phyloP scores from a whole-genome alignment of 2,888 invertebrate species.

The Netelia fuscicornis region DNA sequence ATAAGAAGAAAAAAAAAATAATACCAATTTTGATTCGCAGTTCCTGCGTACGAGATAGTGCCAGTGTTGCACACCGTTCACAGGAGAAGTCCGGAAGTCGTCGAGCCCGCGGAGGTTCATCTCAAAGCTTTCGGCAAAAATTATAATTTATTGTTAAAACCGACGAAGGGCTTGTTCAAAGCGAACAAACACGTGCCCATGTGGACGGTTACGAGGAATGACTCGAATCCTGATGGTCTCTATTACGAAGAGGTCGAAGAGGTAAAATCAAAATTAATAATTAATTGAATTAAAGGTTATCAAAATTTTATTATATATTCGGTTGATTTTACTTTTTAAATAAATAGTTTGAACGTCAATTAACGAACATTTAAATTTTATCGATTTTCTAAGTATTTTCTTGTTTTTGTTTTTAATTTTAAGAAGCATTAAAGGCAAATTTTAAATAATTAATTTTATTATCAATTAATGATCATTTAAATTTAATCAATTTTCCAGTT shows the following conservation, averaged over 20 bases:
- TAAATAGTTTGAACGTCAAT: too few relatives aligned
- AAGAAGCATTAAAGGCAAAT: too few relatives aligned
- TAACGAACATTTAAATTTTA: too few relatives aligned
- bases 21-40: conserved; percentile 81
- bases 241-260: conserved; percentile 91
- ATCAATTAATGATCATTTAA: too few relatives aligned
- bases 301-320: not conserved
- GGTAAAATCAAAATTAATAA: conserved; percentile 85
- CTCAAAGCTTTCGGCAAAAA: conserved; percentile 93
- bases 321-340: not conserved
- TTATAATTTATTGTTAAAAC: conserved; percentile 90
- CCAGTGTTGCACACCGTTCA: conserved; percentile 88
- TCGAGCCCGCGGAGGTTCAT: conserved; percentile 87
- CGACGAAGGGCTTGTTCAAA: conserved; percentile 92
- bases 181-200: conserved; percentile 90
- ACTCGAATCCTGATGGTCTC: conserved; percentile 91
- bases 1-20: not conserved
- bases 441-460: too few relatives aligned
- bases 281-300: conserved; percentile 2
- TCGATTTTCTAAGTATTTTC: too few relatives aligned
- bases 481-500: too few relatives aligned
- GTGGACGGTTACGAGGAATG: conserved; percentile 92
- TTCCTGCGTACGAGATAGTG: conserved; percentile 94
- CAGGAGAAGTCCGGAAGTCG: conserved; percentile 79
- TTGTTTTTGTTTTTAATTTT: too few relatives aligned